Evolutionary conservation across 2,113 vertebrate species (phyloP), one percentile per base, ranked within the genome.

Genomic region (Stercorarius parasiticus): DNA sequence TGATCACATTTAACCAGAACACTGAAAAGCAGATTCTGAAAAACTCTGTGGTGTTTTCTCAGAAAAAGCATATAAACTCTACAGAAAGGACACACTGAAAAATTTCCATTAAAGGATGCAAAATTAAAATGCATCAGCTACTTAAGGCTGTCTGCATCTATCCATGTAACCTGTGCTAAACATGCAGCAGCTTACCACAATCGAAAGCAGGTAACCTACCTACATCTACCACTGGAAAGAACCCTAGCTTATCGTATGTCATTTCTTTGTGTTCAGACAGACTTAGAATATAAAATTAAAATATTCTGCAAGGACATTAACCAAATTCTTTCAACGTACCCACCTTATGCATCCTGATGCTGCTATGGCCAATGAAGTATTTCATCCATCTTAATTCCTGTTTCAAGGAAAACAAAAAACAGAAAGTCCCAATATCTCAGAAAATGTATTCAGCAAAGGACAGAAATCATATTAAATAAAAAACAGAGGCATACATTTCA

Each of bases 361-460:
- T 78, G 90, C 64, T 96, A 86, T 1, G 10, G 74, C 34, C 32
- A 91, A 38, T 45, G 27, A 91, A 94, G 36, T 13, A 65, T 12
- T 79, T 74, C 80, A 84, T 79, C 77, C 76, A 90, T 86, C 72
- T 85, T 36, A 72, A 84, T 61, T 83, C 82, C 86, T 97, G 40
- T 52, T 97, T 79, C 52, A 90, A 81, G 38, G 65, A 82, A 84
- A 94, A 82, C 10, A 72, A 93, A 29, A 30, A 67, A 3, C 18
- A 92, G 12, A 30, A 81, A 92, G 20, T 56, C 34, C 4, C 38
- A 79, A 3, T 55, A 91, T 32, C 23, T 53, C 42, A 82, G 26
- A 9, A 91, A 91, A 86, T 34, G 22, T 12, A 83, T 71, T 80
- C 40, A 90, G 53, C n/a, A 86, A 90, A 93, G 30, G n/a, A 70